phyloP scores from a whole-genome alignment of 2,797 vertebrate species.

The Fistularia tabacaria region DNA sequence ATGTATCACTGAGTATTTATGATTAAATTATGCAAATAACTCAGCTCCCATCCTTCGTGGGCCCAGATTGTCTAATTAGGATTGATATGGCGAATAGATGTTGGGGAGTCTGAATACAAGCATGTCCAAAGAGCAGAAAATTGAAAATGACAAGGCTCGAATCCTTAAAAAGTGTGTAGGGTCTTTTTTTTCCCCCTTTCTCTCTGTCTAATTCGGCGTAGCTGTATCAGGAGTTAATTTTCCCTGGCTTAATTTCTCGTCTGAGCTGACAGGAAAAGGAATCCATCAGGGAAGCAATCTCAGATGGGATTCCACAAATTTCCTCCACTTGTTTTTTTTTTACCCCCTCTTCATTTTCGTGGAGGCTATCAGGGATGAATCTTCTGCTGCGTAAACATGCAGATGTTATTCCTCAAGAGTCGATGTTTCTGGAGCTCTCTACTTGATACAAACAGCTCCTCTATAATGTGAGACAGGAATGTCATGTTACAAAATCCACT shows the following conservation, averaged over 20 bases:
- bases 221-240: constrained; percentile 86
- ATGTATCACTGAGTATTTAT: constrained; percentile 99
- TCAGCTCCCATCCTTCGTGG: constrained; percentile 95
- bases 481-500: constrained; percentile 53
- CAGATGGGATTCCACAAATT: constrained; percentile 82
- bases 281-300: constrained; percentile 81
- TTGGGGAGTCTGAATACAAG: constrained; percentile 99
- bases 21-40: constrained; percentile 99
- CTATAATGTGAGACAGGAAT: constrained; percentile 65
- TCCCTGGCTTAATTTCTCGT: constrained; percentile 81
- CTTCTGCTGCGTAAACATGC: constrained; percentile 74
- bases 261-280: constrained; percentile 80
- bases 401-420: constrained; percentile 71
- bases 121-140: constrained; percentile 99
- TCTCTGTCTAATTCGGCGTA: constrained; percentile 84
- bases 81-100: constrained; percentile 99
- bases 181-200: constrained; percentile 66
- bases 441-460: constrained; percentile 56
- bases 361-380: constrained; percentile 70
- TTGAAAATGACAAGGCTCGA: constrained; percentile 99
- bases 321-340: constrained; percentile 74
- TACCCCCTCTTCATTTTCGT: constrained; percentile 62
- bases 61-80: constrained; percentile 99
- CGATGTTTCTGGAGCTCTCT: constrained; percentile 69
- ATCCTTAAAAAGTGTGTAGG: constrained; percentile 98